Conservation (phyloP, 2,888 invertebrate genomes). For the Clusia tigrina region DNA sequence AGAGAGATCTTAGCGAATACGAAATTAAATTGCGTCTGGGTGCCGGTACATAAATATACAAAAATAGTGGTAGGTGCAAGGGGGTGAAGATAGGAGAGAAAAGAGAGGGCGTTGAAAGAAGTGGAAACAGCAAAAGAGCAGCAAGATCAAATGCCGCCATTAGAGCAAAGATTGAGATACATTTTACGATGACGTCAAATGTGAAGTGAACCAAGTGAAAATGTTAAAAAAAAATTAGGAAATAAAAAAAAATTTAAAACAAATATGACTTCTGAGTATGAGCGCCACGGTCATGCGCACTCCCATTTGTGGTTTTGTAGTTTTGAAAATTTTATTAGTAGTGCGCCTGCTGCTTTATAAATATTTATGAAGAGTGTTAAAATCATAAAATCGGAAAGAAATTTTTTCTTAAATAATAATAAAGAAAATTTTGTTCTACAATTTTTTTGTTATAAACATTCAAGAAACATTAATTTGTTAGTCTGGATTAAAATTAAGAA, state of each 20-base stretch:
- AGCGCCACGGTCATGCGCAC: not conserved
- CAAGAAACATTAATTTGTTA: not conserved
- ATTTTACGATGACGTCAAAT: conserved; percentile 2
- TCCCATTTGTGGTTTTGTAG: too few relatives aligned
- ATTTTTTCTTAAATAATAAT: not conserved
- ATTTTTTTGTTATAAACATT: too few relatives aligned
- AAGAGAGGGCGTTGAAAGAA: too few relatives aligned
- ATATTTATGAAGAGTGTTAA: not conserved
- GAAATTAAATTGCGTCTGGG: too few relatives aligned
- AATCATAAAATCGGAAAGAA: too few relatives aligned
- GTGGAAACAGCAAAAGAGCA: not conserved
- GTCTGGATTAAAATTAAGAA: not conserved
- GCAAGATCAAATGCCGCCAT: not conserved
- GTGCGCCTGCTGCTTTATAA: not conserved
- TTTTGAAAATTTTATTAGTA: not conserved
- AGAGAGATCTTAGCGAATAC: too few relatives aligned
- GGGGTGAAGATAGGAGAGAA: too few relatives aligned
- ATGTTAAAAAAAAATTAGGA: too few relatives aligned
- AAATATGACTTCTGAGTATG: not conserved
- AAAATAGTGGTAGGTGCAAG: too few relatives aligned
- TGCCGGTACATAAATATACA: too few relatives aligned
- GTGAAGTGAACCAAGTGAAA: too few relatives aligned
- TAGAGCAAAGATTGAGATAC: conserved; percentile 1
- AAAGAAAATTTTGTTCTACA: not conserved
- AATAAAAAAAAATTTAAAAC: too few relatives aligned